Evolutionary conservation across 2,888 invertebrate species (phyloP), one percentile per base, ranked within the genome.

Genomic region (Monochamus alternatus): DNA sequence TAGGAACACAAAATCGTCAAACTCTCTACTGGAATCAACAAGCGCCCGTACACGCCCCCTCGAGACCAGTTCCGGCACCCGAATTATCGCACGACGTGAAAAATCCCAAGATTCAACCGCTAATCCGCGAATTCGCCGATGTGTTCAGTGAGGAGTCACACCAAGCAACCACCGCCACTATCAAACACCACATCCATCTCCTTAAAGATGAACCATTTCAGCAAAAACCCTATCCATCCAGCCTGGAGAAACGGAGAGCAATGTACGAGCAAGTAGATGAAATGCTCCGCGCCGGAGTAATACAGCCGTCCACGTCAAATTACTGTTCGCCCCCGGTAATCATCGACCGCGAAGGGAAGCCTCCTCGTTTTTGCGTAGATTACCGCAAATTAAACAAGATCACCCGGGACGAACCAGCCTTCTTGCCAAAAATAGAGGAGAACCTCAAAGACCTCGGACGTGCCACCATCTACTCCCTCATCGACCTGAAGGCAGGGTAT

Each of bases 401-500:
- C 1, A 76, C 76, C 31, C 5, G 7, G n/a, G 60, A 66, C 31
- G 73, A 76, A 73, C 3, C 59, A 7, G 10, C 74, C 10, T 43
- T 9, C 0, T 51, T 79, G 10, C 79, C 79, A 3, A 52, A 38
- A 9, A 78, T 79, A 32, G 12, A 44, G 30, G 78, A 79, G 5
- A 67, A 44, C 10, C 9, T 79, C 2, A 76, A 76, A 67, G 75
- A 67, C 14, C n/a, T 80, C 1, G 72, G 76, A 4, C 14, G 32
- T 3, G 63, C 78, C 9, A 47, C 47, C 1, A 38, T 79, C 0
- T 78, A 79, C 32, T 69, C 74, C n/a, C 10, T 67, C 4, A n/a
- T 80, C 5, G 80, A 80, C 14, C 65, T 80, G 4, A 64, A 62
- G 22, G 52, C 60, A 12, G 79, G 78, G 0, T 80, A 80, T 51